Evolutionary conservation across 2,888 invertebrate species (phyloP).

Genomic region (Eurytoma adleriae): DNA sequence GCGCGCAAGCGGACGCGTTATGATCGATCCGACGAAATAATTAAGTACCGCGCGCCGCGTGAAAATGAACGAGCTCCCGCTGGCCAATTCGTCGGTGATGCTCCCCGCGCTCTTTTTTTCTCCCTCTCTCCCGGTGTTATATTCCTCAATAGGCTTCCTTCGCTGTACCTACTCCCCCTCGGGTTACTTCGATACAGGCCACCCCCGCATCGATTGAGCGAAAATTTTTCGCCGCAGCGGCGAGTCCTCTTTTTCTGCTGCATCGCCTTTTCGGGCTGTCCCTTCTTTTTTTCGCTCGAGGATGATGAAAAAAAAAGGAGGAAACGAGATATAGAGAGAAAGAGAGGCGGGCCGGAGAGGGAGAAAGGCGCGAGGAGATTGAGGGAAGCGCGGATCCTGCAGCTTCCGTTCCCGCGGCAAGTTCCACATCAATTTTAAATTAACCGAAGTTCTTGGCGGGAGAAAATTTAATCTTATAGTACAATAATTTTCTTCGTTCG

Average conservation of each 20-base stretch:
- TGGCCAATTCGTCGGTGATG: conserved; percentile 4
- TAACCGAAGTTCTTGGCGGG: conserved; percentile 38
- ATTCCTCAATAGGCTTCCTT: too few relatives aligned
- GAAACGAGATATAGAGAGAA: not conserved
- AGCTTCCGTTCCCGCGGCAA: not conserved
- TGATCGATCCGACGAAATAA: conserved; percentile 31
- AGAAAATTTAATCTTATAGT: conserved; percentile 49
- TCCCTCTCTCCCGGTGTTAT: too few relatives aligned
- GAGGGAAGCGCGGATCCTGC: not conserved
- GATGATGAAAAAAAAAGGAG: too few relatives aligned
- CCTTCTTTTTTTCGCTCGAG: too few relatives aligned
- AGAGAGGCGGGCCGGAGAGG: not conserved
- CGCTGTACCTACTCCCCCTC: too few relatives aligned
- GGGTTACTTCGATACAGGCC: too few relatives aligned
- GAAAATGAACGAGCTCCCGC: conserved; percentile 23
- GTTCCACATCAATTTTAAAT: conserved; percentile 45
- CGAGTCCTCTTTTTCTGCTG: too few relatives aligned
- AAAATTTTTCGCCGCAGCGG: conserved; percentile 1
- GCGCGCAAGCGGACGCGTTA: too few relatives aligned
- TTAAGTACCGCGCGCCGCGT: conserved; percentile 14
- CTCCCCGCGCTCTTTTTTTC: not conserved
- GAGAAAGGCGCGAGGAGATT: not conserved
- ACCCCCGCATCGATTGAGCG: not conserved
- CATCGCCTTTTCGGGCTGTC: too few relatives aligned
- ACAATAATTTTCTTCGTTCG: conserved; percentile 45